Base-by-base conservation (phyloP, 2,113 vertebrate species). In the Callopanchax toddi region DNA sequence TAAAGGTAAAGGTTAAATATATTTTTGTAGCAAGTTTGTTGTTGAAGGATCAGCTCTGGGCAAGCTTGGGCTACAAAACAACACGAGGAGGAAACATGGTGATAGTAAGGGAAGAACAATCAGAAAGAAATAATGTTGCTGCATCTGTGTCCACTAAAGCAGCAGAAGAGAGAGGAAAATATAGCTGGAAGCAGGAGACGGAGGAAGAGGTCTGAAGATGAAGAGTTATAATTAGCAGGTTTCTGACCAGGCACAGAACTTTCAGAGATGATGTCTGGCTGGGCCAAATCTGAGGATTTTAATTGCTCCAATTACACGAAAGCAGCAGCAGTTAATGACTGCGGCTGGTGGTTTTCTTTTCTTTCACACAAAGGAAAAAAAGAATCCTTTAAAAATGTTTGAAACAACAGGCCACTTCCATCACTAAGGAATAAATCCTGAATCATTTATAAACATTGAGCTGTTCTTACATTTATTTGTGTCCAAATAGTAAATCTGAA, bases 181-280 rank as follows among this genome's bases (percentile, higher is more conserved):
- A 46, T 36, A 60, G 45, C 75, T 78, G 49, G 80, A 62, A 72
- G 42, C 37, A 50, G 26, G 50, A 62, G 22, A 49, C 52, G 26
- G 58, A 39, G 11, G 54, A 36, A 25, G 25, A 21, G 36, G 13
- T 37, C 32, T n/a, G 48, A 34, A 44, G 53, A 80, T 81, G 74
- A 79, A 6, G 60, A 77, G 52, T 84, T 87, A 77, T 83, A 76
- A 88, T 90, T 70, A 83, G 74, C 50, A 82, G 81, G 63, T 20
- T n/a, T n/a, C 44, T 48, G 45, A 48, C 11, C 21, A 16, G 21
- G 16, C 39, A 15, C 6, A 16, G 22, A 23, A 23, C 57, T 45
- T 72, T 63, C 23, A 59, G 22, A 54, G 29, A 4, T 46, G 56
- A 61, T n/a, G 22, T 37, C 40, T 20, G 1, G 48, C 44, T 37